Conservation (phyloP, 2,888 invertebrate species). For the Dryococelus australis region DNA sequence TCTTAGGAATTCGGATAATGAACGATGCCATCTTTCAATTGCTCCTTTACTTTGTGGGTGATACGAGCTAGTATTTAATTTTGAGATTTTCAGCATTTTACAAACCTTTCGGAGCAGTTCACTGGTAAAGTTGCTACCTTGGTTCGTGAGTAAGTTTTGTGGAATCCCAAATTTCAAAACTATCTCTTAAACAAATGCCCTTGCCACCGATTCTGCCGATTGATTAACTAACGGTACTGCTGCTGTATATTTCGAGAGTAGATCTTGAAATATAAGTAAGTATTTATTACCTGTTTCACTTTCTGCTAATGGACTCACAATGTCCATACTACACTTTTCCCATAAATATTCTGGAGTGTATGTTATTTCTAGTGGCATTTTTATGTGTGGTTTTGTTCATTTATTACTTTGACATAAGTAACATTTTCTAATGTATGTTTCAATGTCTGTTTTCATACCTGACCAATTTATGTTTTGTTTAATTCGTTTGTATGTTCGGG, state of each 20-base stretch:
- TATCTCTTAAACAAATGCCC: background rate
- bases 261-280: background rate
- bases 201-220: background rate
- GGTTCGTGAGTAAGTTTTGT: background rate
- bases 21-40: no score
- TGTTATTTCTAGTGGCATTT: constrained; percentile 4
- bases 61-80: no score
- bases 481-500: background rate
- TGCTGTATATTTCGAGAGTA: constrained; percentile 4
- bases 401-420: background rate
- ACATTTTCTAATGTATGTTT: background rate
- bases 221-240: background rate
- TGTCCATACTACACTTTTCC: constrained; percentile 6
- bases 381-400: background rate
- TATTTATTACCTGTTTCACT: background rate
- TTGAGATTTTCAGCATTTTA: no score
- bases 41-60: no score
- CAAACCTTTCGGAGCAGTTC: no score
- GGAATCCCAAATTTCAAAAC: background rate
- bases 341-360: background rate
- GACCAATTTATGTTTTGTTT: background rate
- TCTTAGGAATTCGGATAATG: background rate
- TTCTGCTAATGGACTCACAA: background rate
- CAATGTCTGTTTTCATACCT: background rate
- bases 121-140: no score